phyloP scores from a whole-genome alignment of 2,113 vertebrate genomes.

The Tapirus terrestris region DNA sequence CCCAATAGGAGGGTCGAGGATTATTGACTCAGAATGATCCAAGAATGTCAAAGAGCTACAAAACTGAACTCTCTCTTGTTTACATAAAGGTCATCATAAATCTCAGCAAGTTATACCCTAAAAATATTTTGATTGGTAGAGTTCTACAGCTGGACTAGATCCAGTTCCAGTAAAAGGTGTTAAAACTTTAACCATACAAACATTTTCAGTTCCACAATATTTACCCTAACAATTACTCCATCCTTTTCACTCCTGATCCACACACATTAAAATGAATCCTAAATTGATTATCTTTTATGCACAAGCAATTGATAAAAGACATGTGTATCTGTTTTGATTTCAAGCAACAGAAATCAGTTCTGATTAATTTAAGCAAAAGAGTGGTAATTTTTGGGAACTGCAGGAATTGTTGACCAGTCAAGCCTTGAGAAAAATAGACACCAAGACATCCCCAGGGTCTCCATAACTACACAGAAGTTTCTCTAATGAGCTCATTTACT shows the following conservation, averaged over 20 bases:
- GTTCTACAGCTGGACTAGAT: neutral
- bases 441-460: neutral
- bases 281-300: neutral
- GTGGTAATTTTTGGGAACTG: neutral
- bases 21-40: neutral
- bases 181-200: neutral
- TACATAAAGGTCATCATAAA: neutral
- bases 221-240: neutral
- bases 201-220: conserved; percentile 6
- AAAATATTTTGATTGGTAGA: neutral
- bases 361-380: neutral
- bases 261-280: conserved; percentile 37
- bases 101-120: neutral
- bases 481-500: neutral
- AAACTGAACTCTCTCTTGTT: neutral
- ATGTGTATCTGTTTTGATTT: neutral
- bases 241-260: neutral
- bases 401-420: neutral
- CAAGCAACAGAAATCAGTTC: conserved; percentile 19
- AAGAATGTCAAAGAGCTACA: neutral
- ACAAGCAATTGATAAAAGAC: neutral
- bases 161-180: neutral
- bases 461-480: neutral
- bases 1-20: neutral
- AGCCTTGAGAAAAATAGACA: neutral